Percentiles rank a stretch among this genome's conserved stretches.
phyloP scores from a whole-genome alignment of 1,140 invertebrate genomes.

The Bombus superbus region DNA sequence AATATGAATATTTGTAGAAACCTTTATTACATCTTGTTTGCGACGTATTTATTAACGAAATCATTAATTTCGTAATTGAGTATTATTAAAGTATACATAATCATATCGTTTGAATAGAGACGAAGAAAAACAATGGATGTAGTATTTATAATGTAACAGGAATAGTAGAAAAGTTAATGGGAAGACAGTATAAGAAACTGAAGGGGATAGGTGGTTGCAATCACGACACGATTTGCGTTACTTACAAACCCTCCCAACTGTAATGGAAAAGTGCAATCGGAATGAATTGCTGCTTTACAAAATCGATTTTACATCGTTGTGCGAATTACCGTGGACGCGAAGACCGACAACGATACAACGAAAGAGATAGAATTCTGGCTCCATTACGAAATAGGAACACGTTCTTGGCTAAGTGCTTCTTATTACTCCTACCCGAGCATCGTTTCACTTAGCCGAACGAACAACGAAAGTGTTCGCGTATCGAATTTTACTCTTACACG shows the following conservation, averaged over 20 bases:
- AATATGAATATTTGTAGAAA: not conserved
- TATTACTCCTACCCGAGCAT: constrained; percentile 28
- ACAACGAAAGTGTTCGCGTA: constrained; percentile 31
- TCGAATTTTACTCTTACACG: constrained; percentile 48
- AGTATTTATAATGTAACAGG: no score
- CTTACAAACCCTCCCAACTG: not conserved
- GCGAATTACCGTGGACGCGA: constrained; percentile 41
- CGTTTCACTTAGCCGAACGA: constrained; percentile 45
- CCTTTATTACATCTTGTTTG: not conserved
- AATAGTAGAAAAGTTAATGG: not conserved
- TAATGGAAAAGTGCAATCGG: constrained; percentile 25
- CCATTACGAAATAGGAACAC: constrained; percentile 61
- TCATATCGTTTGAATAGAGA: not conserved
- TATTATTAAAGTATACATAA: no score
- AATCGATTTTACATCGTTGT: constrained; percentile 55
- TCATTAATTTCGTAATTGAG: not conserved
- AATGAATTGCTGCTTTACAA: constrained; percentile 49
- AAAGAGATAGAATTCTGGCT: constrained; percentile 43
- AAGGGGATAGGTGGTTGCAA: not conserved
- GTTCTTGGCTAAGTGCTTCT: constrained; percentile 58
- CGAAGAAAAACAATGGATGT: not conserved
- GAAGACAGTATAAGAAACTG: not conserved
- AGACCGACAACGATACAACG: constrained; percentile 1
- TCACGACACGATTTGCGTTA: constrained; percentile 1
- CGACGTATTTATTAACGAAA: not conserved